These are phyloP conservation scores for Melinopterus prodromus DNA, from an alignment of 2,888 invertebrate species.

Conservation along the genomic window DNA sequence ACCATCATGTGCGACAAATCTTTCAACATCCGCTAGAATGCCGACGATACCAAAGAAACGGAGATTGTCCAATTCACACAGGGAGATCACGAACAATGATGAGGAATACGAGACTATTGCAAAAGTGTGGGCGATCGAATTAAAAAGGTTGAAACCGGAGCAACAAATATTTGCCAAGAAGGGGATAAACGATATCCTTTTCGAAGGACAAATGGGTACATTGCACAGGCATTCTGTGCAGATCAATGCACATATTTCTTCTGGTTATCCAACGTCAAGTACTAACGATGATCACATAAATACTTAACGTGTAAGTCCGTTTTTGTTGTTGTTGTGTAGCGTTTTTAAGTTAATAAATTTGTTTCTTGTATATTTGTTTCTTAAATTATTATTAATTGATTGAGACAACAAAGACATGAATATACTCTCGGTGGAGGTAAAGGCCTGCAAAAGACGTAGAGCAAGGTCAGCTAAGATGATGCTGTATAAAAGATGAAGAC, in stretches of 20 bases:
- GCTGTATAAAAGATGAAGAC: too few relatives aligned
- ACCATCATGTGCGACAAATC: not conserved
- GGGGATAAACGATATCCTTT: slow-evolving; percentile 59
- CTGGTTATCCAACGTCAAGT: not conserved
- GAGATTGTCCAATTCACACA: not conserved
- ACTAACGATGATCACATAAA: not conserved
- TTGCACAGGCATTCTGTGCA: slow-evolving; percentile 57
- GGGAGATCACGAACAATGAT: not conserved
- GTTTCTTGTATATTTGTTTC: too few relatives aligned
- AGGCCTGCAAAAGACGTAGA: too few relatives aligned
- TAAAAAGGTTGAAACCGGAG: slow-evolving; percentile 58
- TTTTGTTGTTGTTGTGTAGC: not conserved
- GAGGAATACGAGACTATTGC: slow-evolving; percentile 58
- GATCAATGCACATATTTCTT: slow-evolving; percentile 35
- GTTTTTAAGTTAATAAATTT: not conserved
- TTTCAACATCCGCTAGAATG: not conserved
- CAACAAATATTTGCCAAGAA: slow-evolving; percentile 62
- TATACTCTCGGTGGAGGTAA: too few relatives aligned
- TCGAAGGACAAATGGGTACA: slow-evolving; percentile 60
- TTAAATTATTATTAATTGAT: too few relatives aligned
- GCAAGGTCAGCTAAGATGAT: too few relatives aligned
- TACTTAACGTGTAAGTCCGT: not conserved
- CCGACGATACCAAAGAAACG: not conserved
- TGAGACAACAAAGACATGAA: too few relatives aligned
- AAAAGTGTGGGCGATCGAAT: slow-evolving; percentile 57